phyloP scores from a whole-genome alignment of 2,797 vertebrate species.

The Poecilia gillii region DNA sequence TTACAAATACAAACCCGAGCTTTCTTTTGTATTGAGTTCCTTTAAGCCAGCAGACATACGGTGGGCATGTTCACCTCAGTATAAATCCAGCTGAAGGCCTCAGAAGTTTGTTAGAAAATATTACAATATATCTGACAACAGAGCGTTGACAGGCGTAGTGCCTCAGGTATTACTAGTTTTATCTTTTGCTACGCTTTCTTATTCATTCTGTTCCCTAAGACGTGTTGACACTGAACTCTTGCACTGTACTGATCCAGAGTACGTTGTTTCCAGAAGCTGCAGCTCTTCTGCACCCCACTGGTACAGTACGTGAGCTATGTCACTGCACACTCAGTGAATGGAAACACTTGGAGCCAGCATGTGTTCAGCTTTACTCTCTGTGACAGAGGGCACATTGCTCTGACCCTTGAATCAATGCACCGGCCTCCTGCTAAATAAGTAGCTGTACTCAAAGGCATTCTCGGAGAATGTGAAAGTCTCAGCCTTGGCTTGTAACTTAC shows the following conservation, averaged over 20 bases:
- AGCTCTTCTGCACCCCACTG: not conserved
- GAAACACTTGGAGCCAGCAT: conserved; percentile 14
- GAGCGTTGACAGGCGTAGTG: not conserved
- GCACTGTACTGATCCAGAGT: not conserved
- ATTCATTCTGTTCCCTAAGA: not conserved
- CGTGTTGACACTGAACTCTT: not conserved
- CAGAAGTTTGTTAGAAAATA: not conserved
- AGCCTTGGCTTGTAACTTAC: not conserved
- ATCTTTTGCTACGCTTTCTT: not conserved
- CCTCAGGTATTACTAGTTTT: not conserved
- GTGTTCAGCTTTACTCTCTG: not conserved
- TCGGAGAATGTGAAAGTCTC: not conserved
- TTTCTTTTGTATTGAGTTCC: not conserved
- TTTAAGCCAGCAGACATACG: not conserved
- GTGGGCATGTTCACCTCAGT: not conserved
- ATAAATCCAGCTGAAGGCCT: not conserved
- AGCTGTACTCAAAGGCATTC: not conserved
- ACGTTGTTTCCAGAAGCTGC: conserved; percentile 19
- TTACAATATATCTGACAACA: not conserved
- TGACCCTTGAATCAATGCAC: not conserved
- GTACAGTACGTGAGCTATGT: conserved; percentile 38
- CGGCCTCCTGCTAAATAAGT: conserved; percentile 6
- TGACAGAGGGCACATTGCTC: conserved; percentile 1
- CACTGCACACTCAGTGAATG: conserved; percentile 31
- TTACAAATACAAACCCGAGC: not conserved